Base-by-base conservation (phyloP, 2,888 invertebrate species). In the Melikaiella ostensackeni region DNA sequence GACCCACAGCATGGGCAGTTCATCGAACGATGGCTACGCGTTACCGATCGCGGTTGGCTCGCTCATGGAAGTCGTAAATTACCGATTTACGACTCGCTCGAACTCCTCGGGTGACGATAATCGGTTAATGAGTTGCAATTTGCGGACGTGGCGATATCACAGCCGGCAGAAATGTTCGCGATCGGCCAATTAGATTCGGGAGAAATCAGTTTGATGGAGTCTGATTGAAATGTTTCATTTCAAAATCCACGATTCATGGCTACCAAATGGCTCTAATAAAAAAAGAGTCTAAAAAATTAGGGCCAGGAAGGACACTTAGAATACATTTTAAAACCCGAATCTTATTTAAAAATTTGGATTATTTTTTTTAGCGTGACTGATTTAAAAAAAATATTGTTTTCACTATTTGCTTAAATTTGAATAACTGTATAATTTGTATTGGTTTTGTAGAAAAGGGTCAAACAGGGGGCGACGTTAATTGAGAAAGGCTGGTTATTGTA, bases 41-140 rank as follows among this genome's bases (percentile, higher is more conserved):
- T 77, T 81, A 76, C 80, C 79, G 78, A 79, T 81, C 79, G 75
- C 46, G 57, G 62, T 55, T 50, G 30, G 11, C 13, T 70, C 70
- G 50, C 50, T 70, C 42, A 70, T 70, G 70, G 64, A 75, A 74
- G 80, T 76, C 80, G 81, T 85, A 81, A 84, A 84, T 84, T 82
- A 82, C 78, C 80, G 80, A 85, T 85, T 85, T 81, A 83, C 82
- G 83, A 81, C 75, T 76, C 61, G 57, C 78, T 70, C 77, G 66
- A 55, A 74, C 77, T 75, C 75, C 75, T 64, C 77, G 75, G 80
- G 80, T 76, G 80, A 84, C 80, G 84, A 83, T 83, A 82, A 86
- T 83, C 82, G 81, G 64, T 75, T 82, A 84, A 85, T 84, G 83
- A 84, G 80, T 82, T 74, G 81, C 79, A 75, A 80, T 80, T 83